Evolutionary conservation across 2,797 vertebrate species (phyloP), one percentile per base, ranked within the genome.

Genomic region (Leuciscus waleckii): DNA sequence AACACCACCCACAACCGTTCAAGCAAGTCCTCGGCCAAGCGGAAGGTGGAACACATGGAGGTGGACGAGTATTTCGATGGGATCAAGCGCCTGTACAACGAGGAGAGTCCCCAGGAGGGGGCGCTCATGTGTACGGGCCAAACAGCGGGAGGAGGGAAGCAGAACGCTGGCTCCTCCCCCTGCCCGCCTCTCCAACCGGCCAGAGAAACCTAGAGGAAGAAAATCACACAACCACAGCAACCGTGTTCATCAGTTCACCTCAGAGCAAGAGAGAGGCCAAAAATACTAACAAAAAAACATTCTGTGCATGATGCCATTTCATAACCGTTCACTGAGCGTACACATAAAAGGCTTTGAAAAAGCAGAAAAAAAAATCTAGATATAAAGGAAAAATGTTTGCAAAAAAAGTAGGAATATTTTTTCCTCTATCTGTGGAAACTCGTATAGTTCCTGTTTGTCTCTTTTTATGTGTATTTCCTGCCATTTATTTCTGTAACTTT

Each of bases 41-140:
- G 97, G 87, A 99, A 99, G 93, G 97, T 99, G 93, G 98, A 98
- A 90, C 96, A 97, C 93, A 98, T 98, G 97, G 97, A 99, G 91
- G 97, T 98, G 91, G 98, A 99, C 0, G 98, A 99, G 91, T 98
- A 99, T 96, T 99, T 96, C 0, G 98, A 98, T 0, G 97, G 96
- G 35, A 99, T 99, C 94, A 98, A 99, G 87, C 96, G 98, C 67
- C 97, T 99, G 61, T 99, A 98, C 95, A 99, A 98, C 0, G 98
- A 99, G 91, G 98, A 99, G 5, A 73, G 77, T 23, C 89, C 92
- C 86, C 95, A 95, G 3, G 96, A 97, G 87, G 94, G 90, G 32
- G 92, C 70, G 81, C 92, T 32, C 85, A 92, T 16, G 94, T 94
- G 80, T 63, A 51, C 2, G 13, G 77, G 5, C 91, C 91, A 91